These are phyloP conservation scores for Pollenia labialis DNA, from an alignment of 2,888 invertebrate genomes.

Conservation along the genomic window DNA sequence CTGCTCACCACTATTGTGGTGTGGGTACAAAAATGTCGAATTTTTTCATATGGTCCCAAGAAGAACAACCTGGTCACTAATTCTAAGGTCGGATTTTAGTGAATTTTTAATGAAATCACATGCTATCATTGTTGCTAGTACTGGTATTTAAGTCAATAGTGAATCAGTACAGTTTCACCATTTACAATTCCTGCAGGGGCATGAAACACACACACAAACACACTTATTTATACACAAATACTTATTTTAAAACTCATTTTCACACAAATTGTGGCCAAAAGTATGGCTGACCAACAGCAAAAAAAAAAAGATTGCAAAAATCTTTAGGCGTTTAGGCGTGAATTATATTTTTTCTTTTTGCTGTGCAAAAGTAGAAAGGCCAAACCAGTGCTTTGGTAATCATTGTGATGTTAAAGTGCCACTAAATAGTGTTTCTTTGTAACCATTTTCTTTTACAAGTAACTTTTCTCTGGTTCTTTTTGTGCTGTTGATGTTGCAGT, in stretches of 20 bases:
- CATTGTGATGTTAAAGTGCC: constrained; percentile 61
- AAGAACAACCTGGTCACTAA: no score
- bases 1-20: no score
- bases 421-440: constrained; percentile 68
- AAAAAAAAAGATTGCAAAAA: neutral
- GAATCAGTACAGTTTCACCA: no score
- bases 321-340: constrained; percentile 60
- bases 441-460: constrained; percentile 38
- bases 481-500: constrained; percentile 34
- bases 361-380: constrained; percentile 44
- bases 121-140: no score
- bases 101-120: no score
- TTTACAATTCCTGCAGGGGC: no score
- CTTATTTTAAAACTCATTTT: constrained; percentile 29
- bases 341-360: constrained; percentile 48
- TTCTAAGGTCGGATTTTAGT: no score
- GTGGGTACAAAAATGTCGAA: no score
- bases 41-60: no score
- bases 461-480: constrained; percentile 14
- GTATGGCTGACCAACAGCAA: constrained; percentile 45
- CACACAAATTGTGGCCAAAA: constrained; percentile 66
- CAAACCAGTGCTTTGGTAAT: constrained; percentile 55
- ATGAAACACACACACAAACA: no score
- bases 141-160: no score
- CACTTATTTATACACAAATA: neutral